phyloP scores from a whole-genome alignment of 2,888 invertebrate genomes.

The Dicyrtoma fusca region DNA sequence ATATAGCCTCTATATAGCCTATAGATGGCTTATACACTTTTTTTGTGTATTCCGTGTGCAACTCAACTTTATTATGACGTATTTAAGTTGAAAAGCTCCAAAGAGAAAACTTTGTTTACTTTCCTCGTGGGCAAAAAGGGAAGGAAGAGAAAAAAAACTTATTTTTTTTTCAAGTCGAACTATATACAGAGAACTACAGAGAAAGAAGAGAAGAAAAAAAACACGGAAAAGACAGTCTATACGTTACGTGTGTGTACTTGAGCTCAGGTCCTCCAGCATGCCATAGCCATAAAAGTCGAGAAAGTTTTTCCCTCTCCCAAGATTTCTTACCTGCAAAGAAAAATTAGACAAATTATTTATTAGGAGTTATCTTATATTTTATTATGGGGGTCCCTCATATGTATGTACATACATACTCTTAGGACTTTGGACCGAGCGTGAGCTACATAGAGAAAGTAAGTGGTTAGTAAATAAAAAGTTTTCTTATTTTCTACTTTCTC shows the following conservation, averaged over 20 bases:
- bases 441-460: background rate
- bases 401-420: background rate
- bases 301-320: slow-evolving; percentile 4
- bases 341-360: slow-evolving; percentile 15
- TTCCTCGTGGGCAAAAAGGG: background rate
- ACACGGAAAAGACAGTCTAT: too few relatives aligned
- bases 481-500: background rate
- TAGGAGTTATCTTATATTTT: background rate
- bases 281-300: slow-evolving; percentile 10
- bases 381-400: background rate
- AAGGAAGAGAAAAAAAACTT: background rate
- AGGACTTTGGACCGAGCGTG: background rate
- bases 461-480: too few relatives aligned
- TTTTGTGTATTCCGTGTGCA: slow-evolving; percentile 21
- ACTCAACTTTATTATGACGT: slow-evolving; percentile 32
- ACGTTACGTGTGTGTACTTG: too few relatives aligned
- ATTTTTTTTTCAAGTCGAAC: too few relatives aligned
- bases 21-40: too few relatives aligned
- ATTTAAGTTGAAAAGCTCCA: slow-evolving; percentile 23
- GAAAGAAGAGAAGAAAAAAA: too few relatives aligned
- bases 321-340: slow-evolving; percentile 24
- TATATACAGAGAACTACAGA: too few relatives aligned
- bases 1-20: too few relatives aligned
- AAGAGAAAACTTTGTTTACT: slow-evolving; percentile 4
- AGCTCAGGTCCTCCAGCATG: background rate